Evolutionary conservation across 2,888 invertebrate species (phyloP).

Genomic region (Ormyrus thymus): DNA sequence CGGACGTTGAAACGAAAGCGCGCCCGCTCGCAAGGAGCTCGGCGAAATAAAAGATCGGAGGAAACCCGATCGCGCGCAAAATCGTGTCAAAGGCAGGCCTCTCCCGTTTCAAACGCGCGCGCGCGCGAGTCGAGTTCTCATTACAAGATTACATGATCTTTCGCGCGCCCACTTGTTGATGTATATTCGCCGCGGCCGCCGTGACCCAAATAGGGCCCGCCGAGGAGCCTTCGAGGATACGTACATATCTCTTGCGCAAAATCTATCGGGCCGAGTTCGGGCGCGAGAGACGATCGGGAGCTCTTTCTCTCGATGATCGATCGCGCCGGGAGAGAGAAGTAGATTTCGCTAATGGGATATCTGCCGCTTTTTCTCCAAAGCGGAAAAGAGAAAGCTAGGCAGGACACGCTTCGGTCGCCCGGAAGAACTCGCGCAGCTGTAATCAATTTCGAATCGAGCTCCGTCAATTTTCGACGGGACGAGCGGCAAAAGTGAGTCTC

Average conservation of each 20-base stretch:
- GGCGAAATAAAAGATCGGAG: conserved; percentile 1
- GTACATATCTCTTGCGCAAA: conserved; percentile 18
- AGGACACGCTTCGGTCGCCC: not conserved
- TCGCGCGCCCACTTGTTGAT: conserved; percentile 51
- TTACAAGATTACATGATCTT: conserved; percentile 56
- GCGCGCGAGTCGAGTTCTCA: conserved; percentile 39
- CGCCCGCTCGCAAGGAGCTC: too few relatives aligned
- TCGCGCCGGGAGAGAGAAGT: conserved; percentile 1
- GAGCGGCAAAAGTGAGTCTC: conserved; percentile 3
- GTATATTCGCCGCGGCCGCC: not conserved
- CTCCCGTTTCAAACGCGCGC: conserved; percentile 41
- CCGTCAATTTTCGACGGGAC: not conserved
- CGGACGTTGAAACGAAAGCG: too few relatives aligned
- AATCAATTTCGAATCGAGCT: conserved; percentile 10
- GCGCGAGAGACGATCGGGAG: conserved; percentile 28
- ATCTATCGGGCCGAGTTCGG: conserved; percentile 22
- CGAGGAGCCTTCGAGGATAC: conserved; percentile 19
- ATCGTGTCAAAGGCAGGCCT: conserved; percentile 47
- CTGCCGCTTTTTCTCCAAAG: conserved; percentile 4
- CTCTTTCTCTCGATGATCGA: conserved; percentile 24
- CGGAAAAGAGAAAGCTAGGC: conserved; percentile 2
- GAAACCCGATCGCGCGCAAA: conserved; percentile 51
- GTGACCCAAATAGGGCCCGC: conserved; percentile 46
- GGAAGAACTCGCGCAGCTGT: not conserved
- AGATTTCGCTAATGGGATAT: conserved; percentile 47